Conservation (phyloP, 2,113 vertebrate genomes). For the Sapajus apella region DNA sequence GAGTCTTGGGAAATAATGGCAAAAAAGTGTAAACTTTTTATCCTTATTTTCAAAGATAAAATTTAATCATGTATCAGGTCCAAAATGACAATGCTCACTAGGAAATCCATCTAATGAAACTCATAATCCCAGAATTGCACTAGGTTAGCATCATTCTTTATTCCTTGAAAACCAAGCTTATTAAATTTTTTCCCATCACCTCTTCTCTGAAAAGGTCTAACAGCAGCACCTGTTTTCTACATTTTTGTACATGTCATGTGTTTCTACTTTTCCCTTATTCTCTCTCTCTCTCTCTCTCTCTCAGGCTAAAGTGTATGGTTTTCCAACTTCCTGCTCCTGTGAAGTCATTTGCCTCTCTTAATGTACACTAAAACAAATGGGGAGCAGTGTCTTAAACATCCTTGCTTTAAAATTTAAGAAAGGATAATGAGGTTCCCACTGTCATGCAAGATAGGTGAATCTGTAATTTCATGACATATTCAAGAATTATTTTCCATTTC, state of each 20-base stretch:
- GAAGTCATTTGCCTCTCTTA: slow-evolving; percentile 64
- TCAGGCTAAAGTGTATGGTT: slow-evolving; percentile 41
- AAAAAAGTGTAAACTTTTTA: background rate
- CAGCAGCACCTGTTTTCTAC: background rate
- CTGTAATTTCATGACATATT: slow-evolving; percentile 68
- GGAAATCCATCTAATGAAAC: background rate
- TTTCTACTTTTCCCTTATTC: background rate
- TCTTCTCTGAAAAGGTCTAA: slow-evolving; percentile 14
- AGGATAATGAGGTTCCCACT: slow-evolving; percentile 67
- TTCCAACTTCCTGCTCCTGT: slow-evolving; percentile 60
- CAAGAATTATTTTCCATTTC: slow-evolving; percentile 74
- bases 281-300: background rate
- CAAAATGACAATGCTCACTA: slow-evolving; percentile 20
- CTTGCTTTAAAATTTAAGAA: slow-evolving; percentile 70
- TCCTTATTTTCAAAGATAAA: background rate
- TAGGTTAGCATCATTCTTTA: slow-evolving; percentile 23
- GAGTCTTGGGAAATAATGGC: background rate
- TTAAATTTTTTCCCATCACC: slow-evolving; percentile 36
- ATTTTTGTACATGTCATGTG: background rate
- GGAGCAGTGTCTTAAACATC: slow-evolving; percentile 54
- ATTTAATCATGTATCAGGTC: slow-evolving; percentile 7
- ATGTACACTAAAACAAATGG: slow-evolving; percentile 65
- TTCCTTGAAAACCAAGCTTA: slow-evolving; percentile 24
- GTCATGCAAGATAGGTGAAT: slow-evolving; percentile 63
- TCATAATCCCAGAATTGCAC: background rate